Evolutionary conservation across 2,888 invertebrate genomes (phyloP).

Genomic region (Cremastobaeus sp.): DNA sequence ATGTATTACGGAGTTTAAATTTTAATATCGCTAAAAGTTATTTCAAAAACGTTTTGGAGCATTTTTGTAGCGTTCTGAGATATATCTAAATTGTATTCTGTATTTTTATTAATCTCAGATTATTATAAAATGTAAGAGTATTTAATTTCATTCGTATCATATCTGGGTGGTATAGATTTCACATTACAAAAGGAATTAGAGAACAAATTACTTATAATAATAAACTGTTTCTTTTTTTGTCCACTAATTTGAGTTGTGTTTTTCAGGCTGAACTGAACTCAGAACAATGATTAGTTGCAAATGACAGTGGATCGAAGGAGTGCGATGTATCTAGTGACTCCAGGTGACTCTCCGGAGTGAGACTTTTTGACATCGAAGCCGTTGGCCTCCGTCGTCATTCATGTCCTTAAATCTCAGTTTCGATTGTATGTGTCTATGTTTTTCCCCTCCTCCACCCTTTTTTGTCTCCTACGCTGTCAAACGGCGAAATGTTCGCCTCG

Average conservation of each 20-base stretch:
- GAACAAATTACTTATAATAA: too few species aligned
- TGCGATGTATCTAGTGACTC: constrained; percentile 31
- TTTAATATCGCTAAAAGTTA: too few species aligned
- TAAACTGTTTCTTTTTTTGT: too few species aligned
- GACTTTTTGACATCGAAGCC: constrained; percentile 28
- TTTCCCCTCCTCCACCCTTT: constrained; percentile 55
- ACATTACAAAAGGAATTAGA: too few species aligned
- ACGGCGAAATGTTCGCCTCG: constrained; percentile 76
- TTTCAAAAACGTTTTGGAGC: too few species aligned
- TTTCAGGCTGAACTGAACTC: constrained; percentile 11
- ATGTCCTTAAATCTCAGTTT: constrained; percentile 43
- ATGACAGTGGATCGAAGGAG: constrained; percentile 2
- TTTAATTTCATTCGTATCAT: too few species aligned
- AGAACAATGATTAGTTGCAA: constrained; percentile 12
- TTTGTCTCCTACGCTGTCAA: constrained; percentile 52
- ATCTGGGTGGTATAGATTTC: too few species aligned
- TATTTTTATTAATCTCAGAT: too few species aligned
- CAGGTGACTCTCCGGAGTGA: constrained; percentile 46
- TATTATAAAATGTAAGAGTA: too few species aligned
- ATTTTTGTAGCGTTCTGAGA: too few species aligned
- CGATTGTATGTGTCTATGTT: constrained; percentile 57
- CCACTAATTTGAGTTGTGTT: neutral
- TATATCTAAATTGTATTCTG: too few species aligned
- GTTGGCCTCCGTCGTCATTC: constrained; percentile 36
- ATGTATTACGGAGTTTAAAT: too few species aligned